Evolutionary conservation across 1,140 invertebrate genomes (phyloP), one percentile per base, ranked within the genome.

Genomic region (Tetranychus cinnabarinus): DNA sequence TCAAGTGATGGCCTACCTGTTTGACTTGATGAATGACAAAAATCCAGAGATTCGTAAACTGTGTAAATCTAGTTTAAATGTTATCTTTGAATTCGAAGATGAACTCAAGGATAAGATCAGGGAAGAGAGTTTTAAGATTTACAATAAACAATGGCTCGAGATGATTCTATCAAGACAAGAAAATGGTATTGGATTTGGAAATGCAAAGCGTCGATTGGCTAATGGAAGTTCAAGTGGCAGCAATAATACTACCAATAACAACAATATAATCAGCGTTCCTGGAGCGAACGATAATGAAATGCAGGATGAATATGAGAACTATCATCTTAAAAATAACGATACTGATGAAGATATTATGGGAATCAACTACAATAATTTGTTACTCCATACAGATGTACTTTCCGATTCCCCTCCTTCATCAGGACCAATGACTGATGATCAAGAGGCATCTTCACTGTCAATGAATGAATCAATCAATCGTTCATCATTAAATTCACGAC

Each of bases 121-220:
- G 75, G 78, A 87, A 64, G 91, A 96, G 74, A 86, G 91, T 67
- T 98, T 98, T 71, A 78, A 88, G 33, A 88, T 86, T 71, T 89
- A 97, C 72, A 98, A 98, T 74, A 84, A 86, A 1, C 89, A 97
- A 70, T 98, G 93, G 95, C 73, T 98, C 56, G 88, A 91, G 67
- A 93, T 97, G 83, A 87, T 97, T 36, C 85, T 86, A 48, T 66
- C 65, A 31, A 62, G 65, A 52, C 63, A 66, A 59, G 3, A 36
- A 36, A 56, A n/a, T 52, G n/a, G 50, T 23, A 8, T 52, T n/a
- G 13, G n/a, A 6, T 52, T 7, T n/a, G 50, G 8, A 23, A 52
- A 12, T 12, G 46, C 2, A 47, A 47, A 23, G 23, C 23, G 23
- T n/a, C 46, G 46, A 47, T 47, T n/a, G 23, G 0, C 46, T 47